Evolutionary conservation across 1,140 invertebrate genomes (phyloP), one percentile per base, ranked within the genome.

Genomic region (Rhizoglyphus robini): DNA sequence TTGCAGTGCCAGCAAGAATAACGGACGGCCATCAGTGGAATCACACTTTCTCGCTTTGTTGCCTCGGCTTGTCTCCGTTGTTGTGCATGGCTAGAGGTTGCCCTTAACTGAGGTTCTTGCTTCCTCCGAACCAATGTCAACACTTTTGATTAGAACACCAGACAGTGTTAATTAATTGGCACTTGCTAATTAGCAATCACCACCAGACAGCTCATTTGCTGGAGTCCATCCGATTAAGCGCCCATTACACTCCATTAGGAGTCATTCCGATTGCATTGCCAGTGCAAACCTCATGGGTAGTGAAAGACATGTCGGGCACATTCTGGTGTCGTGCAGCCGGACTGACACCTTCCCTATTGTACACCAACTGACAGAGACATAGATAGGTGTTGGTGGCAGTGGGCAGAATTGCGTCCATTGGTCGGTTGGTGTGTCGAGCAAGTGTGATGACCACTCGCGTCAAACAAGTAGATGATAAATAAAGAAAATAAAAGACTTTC

Each of bases 41-140:
- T 54, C 51, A 54, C 51, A 54, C 51, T 54, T 54, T 54, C 31
- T 8, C 51, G 51, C 51, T 54, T 54, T 54, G 31, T 27, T 54
- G 51, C 51, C 8, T 54, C 51, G 23, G 8, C 23, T 54, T 54
- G 23, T 54, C 5, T 20, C 23, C 31, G 51, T 46, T 46, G 41
- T 15, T 46, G 41, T 46, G 15, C 41, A 46, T 18, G 36, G 36
- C 18, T 8, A 8, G 36, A 11, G 36, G 8, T 41, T 41, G 36
- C 36, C 8, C 36, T 41, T 41, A 18, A 41, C n/a, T n/a, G n/a
- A n/a, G n/a, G n/a, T n/a, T n/a, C n/a, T n/a, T n/a, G n/a, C n/a
- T n/a, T n/a, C n/a, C n/a, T n/a, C n/a, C n/a, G n/a, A n/a, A n/a
- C n/a, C n/a, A n/a, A n/a, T n/a, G n/a, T n/a, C n/a, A n/a, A n/a